Evolutionary conservation across 1,140 invertebrate genomes (phyloP), one percentile per base, ranked within the genome.

Genomic region (Sycobia sp.): DNA sequence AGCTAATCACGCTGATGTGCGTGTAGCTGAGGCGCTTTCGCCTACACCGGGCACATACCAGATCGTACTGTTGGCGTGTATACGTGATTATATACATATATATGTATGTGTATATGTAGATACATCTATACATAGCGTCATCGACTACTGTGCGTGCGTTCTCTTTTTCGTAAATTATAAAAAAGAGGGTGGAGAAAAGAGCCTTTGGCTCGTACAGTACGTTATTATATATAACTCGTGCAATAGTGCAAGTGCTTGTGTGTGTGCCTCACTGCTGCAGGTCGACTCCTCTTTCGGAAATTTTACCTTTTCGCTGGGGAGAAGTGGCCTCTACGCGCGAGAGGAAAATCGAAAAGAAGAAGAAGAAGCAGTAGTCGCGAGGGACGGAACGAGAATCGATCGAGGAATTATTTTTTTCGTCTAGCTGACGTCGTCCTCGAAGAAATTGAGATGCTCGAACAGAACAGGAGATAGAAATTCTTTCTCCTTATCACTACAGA

Each of bases 301-400:
- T n/a, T n/a, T n/a, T n/a, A n/a, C n/a, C n/a, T n/a, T n/a, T n/a
- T n/a, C n/a, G n/a, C n/a, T n/a, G n/a, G n/a, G n/a, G n/a, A 4
- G 11, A 13, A 13, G 9, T 2, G 20, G 13, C 7, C 4, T 46
- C 50, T 1, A 23, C 18, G 32, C 32, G 0, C 32, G 32, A 29
- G 53, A 55, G 38, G 3, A 22, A 4, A n/a, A 39, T 22, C 27
- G 2, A 25, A 2, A 13, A 10, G 1, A 27, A 27, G 49, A 61
- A 39, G 47, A 70, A 66, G 62, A 67, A 62, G 69, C 62, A 11
- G 36, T 11, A 13, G 34, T n/a, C 65, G 65, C 67, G 67, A 64
- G 65, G 60, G 64, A 65, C 53, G 32, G 10, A 23, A 29, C 36
- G 25, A 38, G 46, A 50, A 51, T 39, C 36, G 46, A 60, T 60